These are phyloP conservation scores for Anoura caudifer DNA, from an alignment of 2,113 vertebrate genomes.

Conservation along the genomic window DNA sequence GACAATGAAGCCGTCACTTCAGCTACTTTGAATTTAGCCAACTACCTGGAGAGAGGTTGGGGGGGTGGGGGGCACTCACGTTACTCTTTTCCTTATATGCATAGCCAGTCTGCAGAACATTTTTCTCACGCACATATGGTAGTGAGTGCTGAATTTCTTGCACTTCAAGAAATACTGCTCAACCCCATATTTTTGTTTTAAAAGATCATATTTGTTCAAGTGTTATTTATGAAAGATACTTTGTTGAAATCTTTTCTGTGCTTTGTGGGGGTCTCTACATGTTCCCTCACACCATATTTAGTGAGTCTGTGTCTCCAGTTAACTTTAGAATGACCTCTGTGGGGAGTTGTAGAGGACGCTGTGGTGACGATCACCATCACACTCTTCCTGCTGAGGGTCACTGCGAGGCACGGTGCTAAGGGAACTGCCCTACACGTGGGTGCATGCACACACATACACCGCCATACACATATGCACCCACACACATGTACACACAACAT, in stretches of 20 bases:
- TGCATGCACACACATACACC: not conserved
- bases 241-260: not conserved
- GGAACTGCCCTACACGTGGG: not conserved
- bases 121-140: not conserved
- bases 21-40: not conserved
- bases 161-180: not conserved
- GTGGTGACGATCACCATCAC: not conserved
- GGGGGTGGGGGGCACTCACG: too few relatives aligned
- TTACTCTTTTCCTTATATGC: not conserved
- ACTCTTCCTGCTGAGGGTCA: not conserved
- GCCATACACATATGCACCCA: fast-evolving
- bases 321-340: not conserved
- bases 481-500: not conserved
- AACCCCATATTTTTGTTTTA: not conserved
- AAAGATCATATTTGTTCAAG: not conserved
- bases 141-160: not conserved
- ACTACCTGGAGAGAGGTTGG: not conserved
- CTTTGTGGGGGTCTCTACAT: not conserved
- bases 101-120: not conserved
- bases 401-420: not conserved
- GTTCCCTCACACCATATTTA: not conserved
- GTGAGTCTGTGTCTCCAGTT: not conserved
- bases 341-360: not conserved
- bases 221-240: not conserved
- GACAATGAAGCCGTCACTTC: not conserved